Percentiles rank a stretch among this genome's conserved stretches.
phyloP scores from a whole-genome alignment of 2,797 vertebrate species.

The Halcyon leucocephala region DNA sequence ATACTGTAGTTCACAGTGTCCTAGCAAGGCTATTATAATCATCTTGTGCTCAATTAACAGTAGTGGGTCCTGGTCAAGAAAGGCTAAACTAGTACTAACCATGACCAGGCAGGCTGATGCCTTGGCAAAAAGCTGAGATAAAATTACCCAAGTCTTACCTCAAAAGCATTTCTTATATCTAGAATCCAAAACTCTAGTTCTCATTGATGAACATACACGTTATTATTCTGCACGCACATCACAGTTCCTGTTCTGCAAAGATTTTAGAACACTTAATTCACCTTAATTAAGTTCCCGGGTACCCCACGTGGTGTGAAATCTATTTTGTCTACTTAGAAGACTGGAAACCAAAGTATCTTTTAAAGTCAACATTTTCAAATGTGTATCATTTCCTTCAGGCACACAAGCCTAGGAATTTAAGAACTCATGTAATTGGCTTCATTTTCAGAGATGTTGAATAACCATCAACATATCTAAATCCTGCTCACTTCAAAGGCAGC shows the following conservation, averaged over 20 bases:
- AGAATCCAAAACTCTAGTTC: neutral
- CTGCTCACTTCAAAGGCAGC: neutral
- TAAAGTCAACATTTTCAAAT: constrained; percentile 6
- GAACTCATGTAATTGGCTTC: neutral
- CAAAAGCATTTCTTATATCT: neutral
- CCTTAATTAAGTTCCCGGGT: constrained; percentile 26
- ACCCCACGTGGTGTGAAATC: constrained; percentile 12
- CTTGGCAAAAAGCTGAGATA: neutral
- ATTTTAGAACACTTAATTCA: constrained; percentile 47
- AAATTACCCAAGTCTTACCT: neutral
- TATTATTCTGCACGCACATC: neutral
- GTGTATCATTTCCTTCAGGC: neutral
- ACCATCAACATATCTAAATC: neutral
- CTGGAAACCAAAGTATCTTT: constrained; percentile 3
- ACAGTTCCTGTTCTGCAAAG: constrained; percentile 7
- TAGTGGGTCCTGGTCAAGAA: neutral
- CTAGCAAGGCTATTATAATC: neutral
- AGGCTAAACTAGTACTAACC: neutral
- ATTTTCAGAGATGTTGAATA: neutral
- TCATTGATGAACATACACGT: neutral
- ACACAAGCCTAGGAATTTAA: neutral
- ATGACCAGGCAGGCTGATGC: neutral
- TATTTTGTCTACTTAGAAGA: constrained; percentile 6
- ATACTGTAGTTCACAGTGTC: neutral
- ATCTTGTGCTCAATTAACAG: neutral